A percentile compares a stretch with the other conserved stretches of the same genome.
Evolutionary conservation across 2,113 vertebrate species (phyloP).

Genomic region (Spilogale gracilis): DNA sequence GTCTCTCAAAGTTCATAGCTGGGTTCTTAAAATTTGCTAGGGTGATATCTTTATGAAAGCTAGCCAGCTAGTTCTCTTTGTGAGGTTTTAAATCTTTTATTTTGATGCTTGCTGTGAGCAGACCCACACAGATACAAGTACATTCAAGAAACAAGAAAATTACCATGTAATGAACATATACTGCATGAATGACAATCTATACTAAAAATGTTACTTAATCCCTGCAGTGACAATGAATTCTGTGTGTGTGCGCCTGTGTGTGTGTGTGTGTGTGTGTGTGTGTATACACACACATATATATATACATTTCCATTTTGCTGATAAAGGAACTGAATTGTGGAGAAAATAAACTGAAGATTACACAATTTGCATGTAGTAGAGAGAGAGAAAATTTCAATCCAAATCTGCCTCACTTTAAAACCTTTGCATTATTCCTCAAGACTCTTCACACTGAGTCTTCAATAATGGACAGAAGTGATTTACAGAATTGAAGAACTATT

Average conservation of each 20-base stretch:
- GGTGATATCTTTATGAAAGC: not conserved
- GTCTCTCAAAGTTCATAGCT: not conserved
- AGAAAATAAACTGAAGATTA: constrained; percentile 34
- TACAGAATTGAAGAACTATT: not conserved
- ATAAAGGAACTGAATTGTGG: not conserved
- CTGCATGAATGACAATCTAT: not conserved
- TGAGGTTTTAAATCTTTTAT: not conserved
- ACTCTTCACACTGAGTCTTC: not conserved
- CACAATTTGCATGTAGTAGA: not conserved
- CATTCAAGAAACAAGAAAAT: not conserved
- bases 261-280: too few species aligned
- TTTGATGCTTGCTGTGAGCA: not conserved
- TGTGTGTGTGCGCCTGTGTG: not conserved
- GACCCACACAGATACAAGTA: not conserved
- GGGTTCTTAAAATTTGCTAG: not conserved
- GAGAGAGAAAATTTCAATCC: constrained; percentile 7
- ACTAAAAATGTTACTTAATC: not conserved
- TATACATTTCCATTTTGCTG: not conserved
- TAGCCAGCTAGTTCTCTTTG: not conserved
- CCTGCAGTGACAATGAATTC: not conserved
- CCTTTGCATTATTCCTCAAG: not conserved
- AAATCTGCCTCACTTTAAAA: not conserved
- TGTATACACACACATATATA: too few species aligned
- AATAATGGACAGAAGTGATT: constrained; percentile 27
- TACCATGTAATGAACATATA: not conserved